A percentile compares a stretch with the other conserved stretches of the same genome.
These are phyloP conservation scores for Epistrophe grossulariae DNA, from an alignment of 2,888 invertebrate genomes.

Conservation along the genomic window DNA sequence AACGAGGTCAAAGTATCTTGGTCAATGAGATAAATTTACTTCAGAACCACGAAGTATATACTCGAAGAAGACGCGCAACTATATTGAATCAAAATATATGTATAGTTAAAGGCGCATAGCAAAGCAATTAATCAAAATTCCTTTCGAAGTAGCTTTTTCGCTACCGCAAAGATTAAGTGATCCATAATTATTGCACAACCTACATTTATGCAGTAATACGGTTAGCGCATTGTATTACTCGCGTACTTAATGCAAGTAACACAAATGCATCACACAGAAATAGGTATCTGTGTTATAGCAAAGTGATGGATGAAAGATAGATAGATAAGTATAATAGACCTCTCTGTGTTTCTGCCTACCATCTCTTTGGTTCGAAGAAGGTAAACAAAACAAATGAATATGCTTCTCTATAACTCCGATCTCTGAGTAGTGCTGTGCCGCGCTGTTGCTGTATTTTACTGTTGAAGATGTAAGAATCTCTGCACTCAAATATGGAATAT, in stretches of 20 bases:
- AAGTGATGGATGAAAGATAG: conserved; percentile 39
- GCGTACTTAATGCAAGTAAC: not conserved
- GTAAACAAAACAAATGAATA: conserved; percentile 32
- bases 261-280: conserved; percentile 43
- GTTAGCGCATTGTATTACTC: conserved; percentile 39
- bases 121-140: conserved; percentile 65
- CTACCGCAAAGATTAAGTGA: conserved; percentile 51
- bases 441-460: not conserved
- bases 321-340: conserved; percentile 8
- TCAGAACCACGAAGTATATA: not conserved
- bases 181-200: conserved; percentile 69
- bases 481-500: not conserved
- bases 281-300: conserved; percentile 11
- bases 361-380: conserved; percentile 17
- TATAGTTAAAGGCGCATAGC: conserved; percentile 29
- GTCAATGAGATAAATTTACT: conserved; percentile 48
- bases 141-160: conserved; percentile 8
- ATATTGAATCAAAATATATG: conserved; percentile 43
- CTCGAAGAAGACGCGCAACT: not conserved
- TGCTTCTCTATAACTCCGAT: not conserved
- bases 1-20: conserved; percentile 55
- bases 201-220: conserved; percentile 61
- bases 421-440: no score
- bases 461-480: conserved; percentile 19
- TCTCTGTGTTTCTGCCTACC: conserved; percentile 12